Conservation (phyloP, 2,888 invertebrate species). For the Oscheius sp. region DNA sequence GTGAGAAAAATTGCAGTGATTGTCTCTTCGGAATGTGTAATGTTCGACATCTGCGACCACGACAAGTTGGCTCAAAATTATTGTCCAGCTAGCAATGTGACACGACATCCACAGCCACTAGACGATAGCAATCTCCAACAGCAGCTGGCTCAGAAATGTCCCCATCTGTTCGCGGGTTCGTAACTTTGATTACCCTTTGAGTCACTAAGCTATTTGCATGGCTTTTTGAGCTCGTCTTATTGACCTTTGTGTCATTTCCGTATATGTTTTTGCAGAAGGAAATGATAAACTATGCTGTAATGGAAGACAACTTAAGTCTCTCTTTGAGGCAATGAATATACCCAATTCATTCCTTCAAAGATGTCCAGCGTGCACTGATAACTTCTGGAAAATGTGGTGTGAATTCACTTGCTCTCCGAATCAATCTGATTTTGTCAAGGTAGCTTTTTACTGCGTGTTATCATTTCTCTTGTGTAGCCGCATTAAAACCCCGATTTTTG, state of each 20-base stretch:
- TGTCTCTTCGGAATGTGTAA: constrained; percentile 22
- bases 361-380: constrained; percentile 21
- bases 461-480: background rate
- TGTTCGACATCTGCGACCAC: constrained; percentile 27
- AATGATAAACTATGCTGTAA: constrained; percentile 24
- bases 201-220: background rate
- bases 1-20: background rate
- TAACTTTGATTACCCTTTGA: background rate
- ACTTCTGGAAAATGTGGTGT: constrained; percentile 26
- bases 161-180: constrained; percentile 26
- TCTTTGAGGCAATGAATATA: constrained; percentile 9
- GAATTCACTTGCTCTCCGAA: constrained; percentile 25
- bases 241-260: background rate
- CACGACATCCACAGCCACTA: constrained; percentile 3
- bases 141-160: constrained; percentile 16
- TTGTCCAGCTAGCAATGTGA: constrained; percentile 17
- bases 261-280: background rate
- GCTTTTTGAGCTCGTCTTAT: background rate
- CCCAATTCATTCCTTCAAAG: constrained; percentile 6
- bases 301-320: constrained; percentile 1
- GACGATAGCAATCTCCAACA: background rate
- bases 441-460: constrained; percentile 16
- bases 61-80: background rate
- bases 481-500: constrained; percentile 21
- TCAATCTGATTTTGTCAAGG: constrained; percentile 24